Percentiles rank a stretch among this genome's conserved stretches.
phyloP scores from a whole-genome alignment of 2,888 invertebrate genomes.

The Cryptocephalus primarius region DNA sequence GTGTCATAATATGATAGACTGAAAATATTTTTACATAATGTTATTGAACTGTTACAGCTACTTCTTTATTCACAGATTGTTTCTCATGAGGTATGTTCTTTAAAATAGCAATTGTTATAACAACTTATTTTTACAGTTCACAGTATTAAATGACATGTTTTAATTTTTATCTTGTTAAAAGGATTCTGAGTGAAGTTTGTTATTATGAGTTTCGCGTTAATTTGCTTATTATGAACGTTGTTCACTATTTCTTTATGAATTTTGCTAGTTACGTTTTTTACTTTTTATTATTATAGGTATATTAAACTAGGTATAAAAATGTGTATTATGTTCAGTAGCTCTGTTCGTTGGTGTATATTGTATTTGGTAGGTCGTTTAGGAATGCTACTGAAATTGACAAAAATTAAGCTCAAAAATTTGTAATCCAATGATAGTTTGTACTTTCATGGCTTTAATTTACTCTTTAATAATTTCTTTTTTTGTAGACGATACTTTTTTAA shows the following conservation, averaged over 20 bases:
- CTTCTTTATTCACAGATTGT: slow-evolving; percentile 2
- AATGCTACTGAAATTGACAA: slow-evolving; percentile 22
- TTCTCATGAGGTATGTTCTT: not conserved
- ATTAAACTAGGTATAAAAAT: slow-evolving; percentile 11
- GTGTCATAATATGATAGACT: slow-evolving; percentile 26
- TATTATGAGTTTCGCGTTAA: not conserved
- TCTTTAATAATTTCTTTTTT: slow-evolving; percentile 19
- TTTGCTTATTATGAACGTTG: no score
- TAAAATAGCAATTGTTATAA: not conserved
- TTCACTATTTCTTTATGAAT: no score
- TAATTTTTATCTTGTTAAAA: slow-evolving; percentile 1
- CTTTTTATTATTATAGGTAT: not conserved
- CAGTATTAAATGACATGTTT: not conserved
- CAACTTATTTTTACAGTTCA: slow-evolving; percentile 6
- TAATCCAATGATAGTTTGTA: slow-evolving; percentile 15
- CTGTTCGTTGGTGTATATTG: slow-evolving; percentile 20
- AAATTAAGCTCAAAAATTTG: slow-evolving; percentile 21
- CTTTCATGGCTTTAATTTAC: slow-evolving; percentile 22
- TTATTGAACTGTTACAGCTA: slow-evolving; percentile 21
- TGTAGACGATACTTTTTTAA: slow-evolving; percentile 23
- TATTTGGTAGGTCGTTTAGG: slow-evolving; percentile 22
- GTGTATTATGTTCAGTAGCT: slow-evolving; percentile 23
- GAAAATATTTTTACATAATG: slow-evolving; percentile 29
- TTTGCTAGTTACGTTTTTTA: not conserved
- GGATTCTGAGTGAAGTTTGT: slow-evolving; percentile 1